Evolutionary conservation across 2,113 vertebrate species (phyloP), one percentile per base, ranked within the genome.

Genomic region (Helogale parvula): DNA sequence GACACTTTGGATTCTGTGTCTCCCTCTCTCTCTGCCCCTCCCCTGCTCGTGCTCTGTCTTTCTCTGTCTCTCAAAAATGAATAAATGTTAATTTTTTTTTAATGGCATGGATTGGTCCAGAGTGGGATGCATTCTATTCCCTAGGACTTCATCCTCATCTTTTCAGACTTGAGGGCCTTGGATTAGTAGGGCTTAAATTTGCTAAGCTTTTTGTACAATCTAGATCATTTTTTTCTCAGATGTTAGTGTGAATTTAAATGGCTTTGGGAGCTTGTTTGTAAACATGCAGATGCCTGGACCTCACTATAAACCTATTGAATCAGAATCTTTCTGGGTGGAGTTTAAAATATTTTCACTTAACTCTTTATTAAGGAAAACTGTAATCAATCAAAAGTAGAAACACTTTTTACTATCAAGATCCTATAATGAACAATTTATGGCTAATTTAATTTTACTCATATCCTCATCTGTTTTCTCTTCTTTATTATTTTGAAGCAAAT

Each of bases 301-400:
- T 68, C 41, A 86, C 16, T n/a, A 41, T 3, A 45, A 41, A 79
- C 5, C 16, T 84, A 65, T 31, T 54, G 31, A 71, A 57, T 80
- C 45, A 92, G 4, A 76, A 54, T 90, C 72, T 94, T 81, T 86
- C 33, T 76, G 92, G 16, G 63, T 80, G 7, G 33, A 89, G 17
- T 94, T 96, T 74, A 63, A 86, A 77, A 86, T 90, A 54, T 66
- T 69, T 45, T 85, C 65, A 81, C 50, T 81, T 84, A 87, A 68
- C 38, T 93, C 85, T 74, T 31, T 88, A 71, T 81, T 96, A 86
- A 89, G 57, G 72, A 74, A 81, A 96, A 88, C 41, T 85, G 2
- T 60, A 90, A 86, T 63, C 57, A 74, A 52, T 87, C 33, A 86
- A 29, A 96, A 93, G 35, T 71, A 92, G 38, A 84, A 25, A 15